Percentiles rank a stretch among this genome's conserved stretches.
Conservation (phyloP, 2,113 vertebrate genomes). For the Columba janthina region DNA sequence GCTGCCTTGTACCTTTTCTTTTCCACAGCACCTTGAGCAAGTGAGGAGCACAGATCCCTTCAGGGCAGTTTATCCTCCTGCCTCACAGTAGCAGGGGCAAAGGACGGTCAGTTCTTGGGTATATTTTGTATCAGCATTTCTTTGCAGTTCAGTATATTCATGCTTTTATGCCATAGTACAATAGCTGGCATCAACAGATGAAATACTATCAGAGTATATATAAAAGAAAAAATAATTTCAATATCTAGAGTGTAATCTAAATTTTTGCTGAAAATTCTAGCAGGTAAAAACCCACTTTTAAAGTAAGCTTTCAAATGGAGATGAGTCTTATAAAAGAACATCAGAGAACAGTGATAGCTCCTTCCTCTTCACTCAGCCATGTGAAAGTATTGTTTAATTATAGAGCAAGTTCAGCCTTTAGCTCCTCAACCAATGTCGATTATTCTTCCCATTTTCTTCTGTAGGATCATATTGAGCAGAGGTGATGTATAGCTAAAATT, state of each 20-base stretch:
- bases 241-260: slow-evolving; percentile 19
- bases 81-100: not conserved
- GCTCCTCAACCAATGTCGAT: slow-evolving; percentile 43
- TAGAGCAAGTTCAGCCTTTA: slow-evolving; percentile 51
- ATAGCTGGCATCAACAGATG: not conserved
- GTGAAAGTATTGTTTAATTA: slow-evolving; percentile 57
- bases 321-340: slow-evolving; percentile 34
- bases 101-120: not conserved
- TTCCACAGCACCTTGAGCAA: not conserved
- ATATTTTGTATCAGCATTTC: not conserved
- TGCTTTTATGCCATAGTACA: not conserved
- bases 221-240: not conserved
- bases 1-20: not conserved
- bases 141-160: not conserved
- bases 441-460: slow-evolving; percentile 48
- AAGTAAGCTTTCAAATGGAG: slow-evolving; percentile 57
- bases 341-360: slow-evolving; percentile 15
- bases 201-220: not conserved
- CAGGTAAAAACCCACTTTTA: not conserved
- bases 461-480: not conserved
- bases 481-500: not conserved
- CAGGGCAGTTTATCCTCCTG: not conserved
- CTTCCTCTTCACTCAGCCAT: slow-evolving; percentile 19
- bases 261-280: not conserved
- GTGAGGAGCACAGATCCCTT: rapidly evolving